These are phyloP conservation scores for Stomorhina lunata DNA, from an alignment of 2,888 invertebrate genomes.

Conservation along the genomic window DNA sequence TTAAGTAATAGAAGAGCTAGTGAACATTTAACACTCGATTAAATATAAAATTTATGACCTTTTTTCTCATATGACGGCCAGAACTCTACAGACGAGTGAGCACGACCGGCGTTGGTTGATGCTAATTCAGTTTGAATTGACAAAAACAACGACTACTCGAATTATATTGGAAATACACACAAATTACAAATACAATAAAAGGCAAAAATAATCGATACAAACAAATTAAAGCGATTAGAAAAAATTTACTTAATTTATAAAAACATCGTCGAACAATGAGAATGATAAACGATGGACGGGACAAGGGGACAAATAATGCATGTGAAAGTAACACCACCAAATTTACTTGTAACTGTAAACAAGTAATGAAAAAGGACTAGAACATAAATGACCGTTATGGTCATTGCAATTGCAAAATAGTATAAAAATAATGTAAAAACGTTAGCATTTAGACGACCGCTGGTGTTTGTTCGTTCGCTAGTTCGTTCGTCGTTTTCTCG, in stretches of 20 bases:
- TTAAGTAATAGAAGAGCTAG: constrained; percentile 63
- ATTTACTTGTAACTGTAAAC: neutral
- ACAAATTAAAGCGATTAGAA: constrained; percentile 64
- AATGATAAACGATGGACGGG: neutral
- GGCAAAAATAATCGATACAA: constrained; percentile 65
- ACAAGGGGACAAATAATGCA: neutral
- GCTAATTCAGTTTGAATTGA: constrained; percentile 59
- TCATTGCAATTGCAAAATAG: constrained; percentile 20
- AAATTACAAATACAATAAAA: constrained; percentile 33
- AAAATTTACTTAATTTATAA: constrained; percentile 52
- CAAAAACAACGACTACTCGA: constrained; percentile 27
- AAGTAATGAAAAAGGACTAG: constrained; percentile 8
- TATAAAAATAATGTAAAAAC: neutral
- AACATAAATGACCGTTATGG: constrained; percentile 50
- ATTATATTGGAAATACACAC: neutral
- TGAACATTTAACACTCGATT: constrained; percentile 74
- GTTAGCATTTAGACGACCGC: constrained; percentile 48
- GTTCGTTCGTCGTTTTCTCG: neutral
- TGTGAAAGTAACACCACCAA: constrained; percentile 39
- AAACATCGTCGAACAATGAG: constrained; percentile 33
- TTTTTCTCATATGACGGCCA: constrained; percentile 49
- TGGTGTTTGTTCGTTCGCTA: constrained; percentile 14
- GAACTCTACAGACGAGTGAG: constrained; percentile 46
- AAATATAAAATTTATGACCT: constrained; percentile 73
- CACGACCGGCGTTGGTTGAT: constrained; percentile 49